Conservation (phyloP, 2,888 invertebrate species). For the Eustalomyia histrio region DNA sequence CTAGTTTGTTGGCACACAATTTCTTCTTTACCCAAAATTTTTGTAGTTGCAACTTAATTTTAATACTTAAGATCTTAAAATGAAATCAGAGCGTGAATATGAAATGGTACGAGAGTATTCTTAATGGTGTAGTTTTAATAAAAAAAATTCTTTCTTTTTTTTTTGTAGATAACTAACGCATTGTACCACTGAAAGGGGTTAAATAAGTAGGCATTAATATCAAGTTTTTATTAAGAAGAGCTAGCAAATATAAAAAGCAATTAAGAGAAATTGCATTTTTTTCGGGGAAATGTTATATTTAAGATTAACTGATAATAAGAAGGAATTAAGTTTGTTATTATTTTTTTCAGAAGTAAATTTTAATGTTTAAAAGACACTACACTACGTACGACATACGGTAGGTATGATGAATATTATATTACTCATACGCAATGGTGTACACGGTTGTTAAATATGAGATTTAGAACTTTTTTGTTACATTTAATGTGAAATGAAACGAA, state of each 20-base stretch:
- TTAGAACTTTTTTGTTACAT: too few relatives aligned
- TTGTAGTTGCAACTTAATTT: slow-evolving; percentile 54
- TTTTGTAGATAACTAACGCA: slow-evolving; percentile 48
- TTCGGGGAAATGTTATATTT: too few relatives aligned
- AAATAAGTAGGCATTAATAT: slow-evolving; percentile 50
- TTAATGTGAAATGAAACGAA: too few relatives aligned
- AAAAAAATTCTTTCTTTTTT: background rate
- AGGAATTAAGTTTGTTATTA: too few relatives aligned
- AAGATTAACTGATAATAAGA: too few relatives aligned
- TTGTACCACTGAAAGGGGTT: slow-evolving; percentile 40
- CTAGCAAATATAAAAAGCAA: slow-evolving; percentile 38
- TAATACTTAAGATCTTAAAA: slow-evolving; percentile 59
- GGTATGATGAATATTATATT: background rate
- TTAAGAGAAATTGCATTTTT: slow-evolving; percentile 45
- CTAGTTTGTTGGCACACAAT: slow-evolving; percentile 27
- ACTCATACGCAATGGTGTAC: background rate
- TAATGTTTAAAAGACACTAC: too few relatives aligned
- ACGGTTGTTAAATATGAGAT: background rate
- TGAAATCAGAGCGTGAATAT: slow-evolving; percentile 64
- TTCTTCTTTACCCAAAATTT: background rate
- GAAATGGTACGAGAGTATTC: slow-evolving; percentile 44
- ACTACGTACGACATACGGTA: background rate
- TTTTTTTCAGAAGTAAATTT: too few relatives aligned
- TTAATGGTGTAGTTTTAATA: slow-evolving; percentile 58
- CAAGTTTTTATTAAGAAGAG: slow-evolving; percentile 14